Percentiles rank a stretch among this genome's conserved stretches.
These are phyloP conservation scores for Sebastes iracundus DNA, from an alignment of 2,797 vertebrate genomes.

Conservation along the genomic window DNA sequence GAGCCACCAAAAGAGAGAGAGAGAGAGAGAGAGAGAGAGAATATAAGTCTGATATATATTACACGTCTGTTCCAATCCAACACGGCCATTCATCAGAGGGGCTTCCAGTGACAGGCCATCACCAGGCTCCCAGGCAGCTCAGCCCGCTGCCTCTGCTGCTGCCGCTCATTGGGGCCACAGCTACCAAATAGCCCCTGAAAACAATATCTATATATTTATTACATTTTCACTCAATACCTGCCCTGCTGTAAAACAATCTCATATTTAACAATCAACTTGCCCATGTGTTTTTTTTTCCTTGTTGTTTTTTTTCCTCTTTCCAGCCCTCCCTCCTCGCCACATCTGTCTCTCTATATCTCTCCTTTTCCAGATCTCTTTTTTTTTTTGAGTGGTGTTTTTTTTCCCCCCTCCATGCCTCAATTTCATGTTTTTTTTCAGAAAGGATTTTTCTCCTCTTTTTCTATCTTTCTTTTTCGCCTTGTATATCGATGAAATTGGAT, in stretches of 20 bases:
- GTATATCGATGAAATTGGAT: constrained; percentile 79
- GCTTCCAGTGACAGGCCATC: constrained; percentile 84
- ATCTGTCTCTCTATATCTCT: constrained; percentile 37
- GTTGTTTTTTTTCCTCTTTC: constrained; percentile 31
- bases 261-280: constrained; percentile 81
- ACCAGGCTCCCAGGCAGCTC: constrained; percentile 78
- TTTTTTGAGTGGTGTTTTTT: constrained; percentile 37
- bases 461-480: constrained; percentile 58
- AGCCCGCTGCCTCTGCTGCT: constrained; percentile 63
- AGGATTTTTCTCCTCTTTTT: constrained; percentile 35
- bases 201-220: constrained; percentile 85
- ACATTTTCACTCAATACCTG: constrained; percentile 82
- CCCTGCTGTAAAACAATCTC: constrained; percentile 82
- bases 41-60: constrained; percentile 87
- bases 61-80: constrained; percentile 86
- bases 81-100: constrained; percentile 83
- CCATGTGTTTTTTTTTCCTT: constrained; percentile 29
- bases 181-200: constrained; percentile 82
- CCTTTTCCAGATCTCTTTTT: constrained; percentile 20
- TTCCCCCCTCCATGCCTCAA: constrained; percentile 33
- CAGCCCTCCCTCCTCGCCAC: constrained; percentile 1
- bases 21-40: constrained; percentile 46
- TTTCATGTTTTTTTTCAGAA: constrained; percentile 50
- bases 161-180: constrained; percentile 67
- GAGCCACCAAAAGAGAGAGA: constrained; percentile 17